Conservation (phyloP, 1,140 invertebrate genomes). For the Neodiprion pinetum region DNA sequence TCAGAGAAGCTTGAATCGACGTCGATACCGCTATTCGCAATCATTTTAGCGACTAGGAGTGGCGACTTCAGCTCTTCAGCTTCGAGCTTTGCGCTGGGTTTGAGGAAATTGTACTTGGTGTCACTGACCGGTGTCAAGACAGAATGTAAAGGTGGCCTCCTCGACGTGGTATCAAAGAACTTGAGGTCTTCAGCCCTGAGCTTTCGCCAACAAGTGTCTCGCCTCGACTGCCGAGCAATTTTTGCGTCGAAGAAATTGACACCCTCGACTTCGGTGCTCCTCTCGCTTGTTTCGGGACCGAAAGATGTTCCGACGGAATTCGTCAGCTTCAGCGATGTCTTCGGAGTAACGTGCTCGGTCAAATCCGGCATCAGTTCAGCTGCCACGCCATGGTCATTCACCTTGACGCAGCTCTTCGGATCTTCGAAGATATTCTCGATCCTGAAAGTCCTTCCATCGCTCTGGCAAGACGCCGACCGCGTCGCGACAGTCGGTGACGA, state of each 20-base stretch:
- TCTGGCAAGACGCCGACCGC: constrained; percentile 24
- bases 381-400: constrained; percentile 3
- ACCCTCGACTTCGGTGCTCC: constrained; percentile 7
- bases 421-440: constrained; percentile 52
- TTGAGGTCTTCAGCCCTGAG: constrained; percentile 12
- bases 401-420: constrained; percentile 26
- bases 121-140: background rate
- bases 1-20: constrained; percentile 40
- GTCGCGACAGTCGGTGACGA: background rate
- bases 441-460: constrained; percentile 41
- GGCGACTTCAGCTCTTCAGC: constrained; percentile 3
- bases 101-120: background rate
- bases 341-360: constrained; percentile 15
- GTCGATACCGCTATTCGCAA: background rate
- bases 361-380: constrained; percentile 9
- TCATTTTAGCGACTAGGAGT: background rate
- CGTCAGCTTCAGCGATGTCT: constrained; percentile 40
- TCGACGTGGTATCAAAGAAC: background rate
- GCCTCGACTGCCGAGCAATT: background rate
- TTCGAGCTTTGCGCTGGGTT: background rate
- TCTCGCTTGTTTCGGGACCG: constrained; percentile 26
- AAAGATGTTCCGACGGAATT: constrained; percentile 46
- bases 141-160: background rate
- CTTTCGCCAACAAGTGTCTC: background rate
- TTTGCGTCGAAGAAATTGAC: constrained; percentile 13